Conservation (phyloP, 2,113 vertebrate genomes). For the Chloropsis hardwickii region DNA sequence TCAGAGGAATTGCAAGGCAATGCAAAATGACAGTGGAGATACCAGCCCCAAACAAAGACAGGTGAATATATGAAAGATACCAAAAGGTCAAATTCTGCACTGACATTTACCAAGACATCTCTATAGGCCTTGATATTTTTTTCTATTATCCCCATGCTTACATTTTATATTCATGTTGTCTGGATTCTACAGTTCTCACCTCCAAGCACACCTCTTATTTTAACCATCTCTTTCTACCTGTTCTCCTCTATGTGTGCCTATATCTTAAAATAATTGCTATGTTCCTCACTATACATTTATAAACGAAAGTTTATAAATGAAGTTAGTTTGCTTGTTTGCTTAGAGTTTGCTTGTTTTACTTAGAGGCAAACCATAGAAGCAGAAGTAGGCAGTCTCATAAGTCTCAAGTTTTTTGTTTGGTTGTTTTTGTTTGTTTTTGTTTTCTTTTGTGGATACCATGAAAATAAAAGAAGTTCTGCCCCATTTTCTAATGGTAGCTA, state of each 20-base stretch:
- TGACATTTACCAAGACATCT: slow-evolving; percentile 58
- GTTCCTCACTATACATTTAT: neutral
- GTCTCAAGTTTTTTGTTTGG: no score
- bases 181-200: neutral
- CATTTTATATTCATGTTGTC: slow-evolving; percentile 39
- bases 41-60: slow-evolving; percentile 12
- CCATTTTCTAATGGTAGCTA: neutral
- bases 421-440: no score
- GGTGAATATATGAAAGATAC: slow-evolving; percentile 43
- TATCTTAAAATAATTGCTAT: neutral
- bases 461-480: neutral
- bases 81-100: slow-evolving; percentile 52
- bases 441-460: neutral
- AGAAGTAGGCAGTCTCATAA: neutral
- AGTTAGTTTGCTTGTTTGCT: no score
- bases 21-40: slow-evolving; percentile 29
- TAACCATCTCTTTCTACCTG: neutral
- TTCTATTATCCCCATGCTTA: slow-evolving; percentile 37
- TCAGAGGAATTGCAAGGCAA: neutral
- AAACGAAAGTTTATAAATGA: no score
- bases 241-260: neutral
- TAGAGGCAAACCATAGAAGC: neutral
- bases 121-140: slow-evolving; percentile 51
- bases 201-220: neutral
- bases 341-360: neutral